A percentile compares a stretch with the other conserved stretches of the same genome.
Evolutionary conservation across 2,797 vertebrate species (phyloP).

Genomic region (Manis crassicaudata): DNA sequence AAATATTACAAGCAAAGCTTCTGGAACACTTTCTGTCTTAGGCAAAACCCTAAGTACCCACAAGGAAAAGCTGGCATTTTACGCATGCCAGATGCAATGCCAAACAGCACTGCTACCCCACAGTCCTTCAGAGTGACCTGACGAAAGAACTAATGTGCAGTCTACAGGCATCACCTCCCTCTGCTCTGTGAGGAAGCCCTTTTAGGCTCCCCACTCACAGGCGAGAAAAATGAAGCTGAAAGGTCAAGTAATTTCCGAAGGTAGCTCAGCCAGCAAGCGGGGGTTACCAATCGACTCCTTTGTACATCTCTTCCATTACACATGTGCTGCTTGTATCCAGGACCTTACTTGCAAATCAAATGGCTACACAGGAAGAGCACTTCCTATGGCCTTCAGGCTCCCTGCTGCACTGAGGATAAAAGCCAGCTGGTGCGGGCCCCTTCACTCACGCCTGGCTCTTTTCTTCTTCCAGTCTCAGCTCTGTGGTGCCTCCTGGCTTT

Average conservation of each 20-base stretch:
- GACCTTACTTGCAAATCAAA: not conserved
- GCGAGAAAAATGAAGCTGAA: not conserved
- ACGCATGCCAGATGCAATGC: accelerated
- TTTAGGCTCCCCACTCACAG: not conserved
- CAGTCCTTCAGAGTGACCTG: not conserved
- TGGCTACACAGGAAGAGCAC: not conserved
- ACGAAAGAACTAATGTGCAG: accelerated
- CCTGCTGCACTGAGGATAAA: no score
- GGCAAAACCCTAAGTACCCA: no score
- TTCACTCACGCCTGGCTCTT: not conserved
- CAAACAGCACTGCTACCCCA: accelerated
- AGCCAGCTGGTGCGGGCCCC: not conserved
- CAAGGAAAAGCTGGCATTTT: accelerated
- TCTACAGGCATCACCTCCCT: not conserved
- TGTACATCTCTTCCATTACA: not conserved
- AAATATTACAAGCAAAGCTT: accelerated
- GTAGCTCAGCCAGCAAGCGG: not conserved
- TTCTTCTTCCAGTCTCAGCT: not conserved
- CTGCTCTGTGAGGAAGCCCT: accelerated
- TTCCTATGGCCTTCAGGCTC: not conserved
- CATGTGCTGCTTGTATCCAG: not conserved
- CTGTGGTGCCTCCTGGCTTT: not conserved
- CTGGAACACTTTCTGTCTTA: not conserved
- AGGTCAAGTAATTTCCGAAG: not conserved
- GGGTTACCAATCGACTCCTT: not conserved